Evolutionary conservation across 2,797 vertebrate species (phyloP).

Genomic region (Chrosomus eos): DNA sequence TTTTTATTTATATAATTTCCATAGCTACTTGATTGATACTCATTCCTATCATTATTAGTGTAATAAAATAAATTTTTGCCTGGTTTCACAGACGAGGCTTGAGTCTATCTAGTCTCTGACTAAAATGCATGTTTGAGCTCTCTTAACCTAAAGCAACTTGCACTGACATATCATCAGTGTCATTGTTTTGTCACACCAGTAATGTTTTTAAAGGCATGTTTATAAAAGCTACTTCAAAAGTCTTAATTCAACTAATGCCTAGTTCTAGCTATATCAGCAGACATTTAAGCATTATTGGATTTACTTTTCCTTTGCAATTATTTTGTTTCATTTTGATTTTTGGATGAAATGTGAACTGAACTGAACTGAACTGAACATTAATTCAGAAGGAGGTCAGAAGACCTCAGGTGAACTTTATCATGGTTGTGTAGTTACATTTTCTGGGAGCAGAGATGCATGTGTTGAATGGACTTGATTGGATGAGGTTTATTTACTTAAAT

Average conservation of each 20-base stretch:
- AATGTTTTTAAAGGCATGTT: too few relatives aligned
- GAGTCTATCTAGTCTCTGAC: too few relatives aligned
- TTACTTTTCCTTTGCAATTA: neutral
- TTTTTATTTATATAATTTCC: neutral
- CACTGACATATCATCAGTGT: too few relatives aligned
- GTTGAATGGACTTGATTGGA: neutral
- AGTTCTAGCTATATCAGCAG: too few relatives aligned
- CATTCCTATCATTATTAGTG: neutral
- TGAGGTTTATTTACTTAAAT: neutral
- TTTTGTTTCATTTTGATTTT: neutral
- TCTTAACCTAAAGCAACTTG: too few relatives aligned
- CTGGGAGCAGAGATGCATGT: neutral
- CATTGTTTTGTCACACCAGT: too few relatives aligned
- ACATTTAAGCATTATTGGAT: neutral
- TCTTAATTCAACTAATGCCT: too few relatives aligned
- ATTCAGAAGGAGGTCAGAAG: neutral
- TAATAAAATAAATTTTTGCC: neutral
- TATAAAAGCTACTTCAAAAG: too few relatives aligned
- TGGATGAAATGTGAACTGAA: neutral
- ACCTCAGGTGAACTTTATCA: neutral
- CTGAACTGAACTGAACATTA: neutral
- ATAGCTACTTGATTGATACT: neutral
- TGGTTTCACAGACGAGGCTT: too few relatives aligned
- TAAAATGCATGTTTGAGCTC: too few relatives aligned
- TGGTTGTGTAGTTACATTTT: neutral